phyloP scores from a whole-genome alignment of 2,888 invertebrate genomes.

The Macaria liturata region DNA sequence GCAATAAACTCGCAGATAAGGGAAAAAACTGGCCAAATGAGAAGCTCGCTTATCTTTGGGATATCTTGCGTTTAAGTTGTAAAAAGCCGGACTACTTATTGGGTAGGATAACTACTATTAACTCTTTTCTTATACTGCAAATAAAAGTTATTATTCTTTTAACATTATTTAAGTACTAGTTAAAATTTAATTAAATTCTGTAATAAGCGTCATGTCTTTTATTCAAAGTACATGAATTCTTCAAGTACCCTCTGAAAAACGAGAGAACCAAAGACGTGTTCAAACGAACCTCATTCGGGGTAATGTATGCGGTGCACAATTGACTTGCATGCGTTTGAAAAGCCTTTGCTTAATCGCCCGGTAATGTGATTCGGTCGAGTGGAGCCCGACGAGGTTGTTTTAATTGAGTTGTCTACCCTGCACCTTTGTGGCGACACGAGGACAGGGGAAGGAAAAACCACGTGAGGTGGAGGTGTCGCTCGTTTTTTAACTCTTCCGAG shows the following conservation, averaged over 20 bases:
- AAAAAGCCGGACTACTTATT: too few species aligned
- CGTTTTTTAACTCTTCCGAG: slow-evolving; percentile 18
- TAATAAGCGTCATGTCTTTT: too few species aligned
- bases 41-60: slow-evolving; percentile 16
- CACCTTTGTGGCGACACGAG: slow-evolving; percentile 62
- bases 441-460: slow-evolving; percentile 32
- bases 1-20: slow-evolving; percentile 23
- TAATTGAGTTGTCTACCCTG: slow-evolving; percentile 70
- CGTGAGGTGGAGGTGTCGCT: slow-evolving; percentile 37
- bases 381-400: slow-evolving; percentile 58
- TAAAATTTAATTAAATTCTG: too few species aligned
- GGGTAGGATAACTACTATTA: too few species aligned
- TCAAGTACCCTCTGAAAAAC: too few species aligned
- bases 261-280: slow-evolving; percentile 1
- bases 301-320: slow-evolving; percentile 37
- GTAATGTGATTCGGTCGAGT: slow-evolving; percentile 57
- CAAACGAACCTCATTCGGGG: slow-evolving; percentile 31
- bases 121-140: too few species aligned
- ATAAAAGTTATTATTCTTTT: too few species aligned
- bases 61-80: slow-evolving; percentile 8
- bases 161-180: too few species aligned
- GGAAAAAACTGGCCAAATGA: slow-evolving; percentile 18
- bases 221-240: too few species aligned
- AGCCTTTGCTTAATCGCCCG: slow-evolving; percentile 57
- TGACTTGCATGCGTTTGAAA: slow-evolving; percentile 37